Base-by-base conservation (phyloP, 1,140 invertebrate genomes). In the Scylla paramamosain region DNA sequence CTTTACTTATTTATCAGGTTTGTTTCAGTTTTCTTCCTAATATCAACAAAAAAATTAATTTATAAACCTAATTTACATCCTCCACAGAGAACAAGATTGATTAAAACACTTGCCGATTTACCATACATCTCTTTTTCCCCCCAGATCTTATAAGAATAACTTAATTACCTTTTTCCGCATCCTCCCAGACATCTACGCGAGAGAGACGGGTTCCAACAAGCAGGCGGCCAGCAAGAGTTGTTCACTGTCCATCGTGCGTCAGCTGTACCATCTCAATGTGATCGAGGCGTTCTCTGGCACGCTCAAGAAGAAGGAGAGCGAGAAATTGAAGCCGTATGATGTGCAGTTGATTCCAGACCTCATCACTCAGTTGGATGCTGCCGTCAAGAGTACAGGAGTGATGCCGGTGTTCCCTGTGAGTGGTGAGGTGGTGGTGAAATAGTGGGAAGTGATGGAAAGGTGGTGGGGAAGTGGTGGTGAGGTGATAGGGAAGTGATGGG, bases 221-320 rank as follows among this genome's bases (percentile, higher is more conserved):
- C 99, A 99, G 97, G 98, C 98, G 0, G 99, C 99, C 0, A 99
- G 99, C 96, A 99, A 99, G 97, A 99, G 98, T 52, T 99, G 99
- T 97, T 99, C 99, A 3, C 97, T 99, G 12, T 99, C 99, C 0
- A 97, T 99, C 20, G 99, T 99, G 0, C 97, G 99, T 25, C 99
- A 99, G 96, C 97, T 99, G 4, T 99, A 98, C 97, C 99, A 99
- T 97, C 97, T 99, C 88, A 98, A 98, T 95, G 98, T 99, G 0
- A 99, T 99, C 95, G 99, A 99, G 97, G 97, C 99, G 0, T 96
- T 96, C 93, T 97, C 97, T n/a, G 99, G 99, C 3, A 98, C 98
- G 0, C 97, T 99, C 6, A 99, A 99, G 96, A 99, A 98, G 96
- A 98, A 98, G 96, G 98, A 97, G 95, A 96, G 97, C 7, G 98